These are phyloP conservation scores for Zoanthus sociatus DNA, from an alignment of 92 coral and sea anemone genomes.

Conservation along the genomic window DNA sequence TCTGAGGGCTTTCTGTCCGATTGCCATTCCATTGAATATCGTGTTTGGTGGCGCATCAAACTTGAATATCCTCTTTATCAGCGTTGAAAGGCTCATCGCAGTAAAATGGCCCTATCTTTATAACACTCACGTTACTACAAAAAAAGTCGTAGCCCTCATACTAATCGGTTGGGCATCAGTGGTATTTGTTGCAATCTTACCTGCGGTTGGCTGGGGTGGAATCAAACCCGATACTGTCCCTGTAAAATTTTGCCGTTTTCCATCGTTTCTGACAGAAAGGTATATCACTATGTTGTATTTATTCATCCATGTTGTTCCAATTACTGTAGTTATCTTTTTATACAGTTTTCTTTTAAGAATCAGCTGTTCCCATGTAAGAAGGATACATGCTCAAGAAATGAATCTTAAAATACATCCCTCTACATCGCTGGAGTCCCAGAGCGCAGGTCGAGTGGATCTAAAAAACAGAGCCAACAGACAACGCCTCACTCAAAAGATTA, in stretches of 20 bases:
- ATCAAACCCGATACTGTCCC: not conserved
- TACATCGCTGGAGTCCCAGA: not conserved
- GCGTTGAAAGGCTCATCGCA: conserved; percentile 77
- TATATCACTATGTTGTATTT: conserved; percentile 64
- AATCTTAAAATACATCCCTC: conserved; percentile 29
- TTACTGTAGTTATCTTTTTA: conserved; percentile 55
- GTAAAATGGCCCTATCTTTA: conserved; percentile 77
- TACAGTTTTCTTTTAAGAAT: conserved; percentile 78
- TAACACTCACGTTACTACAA: conserved; percentile 58
- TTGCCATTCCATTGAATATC: conserved; percentile 65
- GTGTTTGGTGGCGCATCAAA: conserved; percentile 83
- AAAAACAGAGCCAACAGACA: not conserved
- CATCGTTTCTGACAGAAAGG: conserved; percentile 55
- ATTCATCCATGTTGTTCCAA: conserved; percentile 70
- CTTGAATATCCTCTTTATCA: conserved; percentile 72
- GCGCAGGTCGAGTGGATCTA: not conserved
- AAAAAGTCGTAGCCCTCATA: conserved; percentile 34
- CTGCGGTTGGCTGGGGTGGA: conserved; percentile 71
- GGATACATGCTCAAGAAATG: conserved; percentile 68
- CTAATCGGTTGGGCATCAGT: conserved; percentile 56
- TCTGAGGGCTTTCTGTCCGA: conserved; percentile 52
- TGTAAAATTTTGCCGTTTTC: conserved; percentile 68
- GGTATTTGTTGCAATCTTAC: conserved; percentile 60
- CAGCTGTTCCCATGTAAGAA: conserved; percentile 68
- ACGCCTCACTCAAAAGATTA: not conserved